Evolutionary conservation across 2,113 vertebrate species (phyloP).

Genomic region (Antennarius striatus): DNA sequence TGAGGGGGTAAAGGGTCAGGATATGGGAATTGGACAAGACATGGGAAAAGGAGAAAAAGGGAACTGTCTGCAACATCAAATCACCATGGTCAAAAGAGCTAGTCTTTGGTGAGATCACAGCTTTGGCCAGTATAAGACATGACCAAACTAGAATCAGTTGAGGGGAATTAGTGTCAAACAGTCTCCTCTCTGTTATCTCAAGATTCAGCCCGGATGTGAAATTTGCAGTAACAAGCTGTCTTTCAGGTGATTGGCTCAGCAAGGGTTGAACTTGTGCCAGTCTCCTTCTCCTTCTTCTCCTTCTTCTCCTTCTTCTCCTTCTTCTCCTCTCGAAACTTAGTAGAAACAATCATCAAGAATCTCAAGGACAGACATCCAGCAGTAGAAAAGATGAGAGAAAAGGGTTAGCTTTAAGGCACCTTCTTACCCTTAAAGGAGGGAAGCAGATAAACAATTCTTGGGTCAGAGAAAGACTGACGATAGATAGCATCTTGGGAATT

Average conservation of each 20-base stretch:
- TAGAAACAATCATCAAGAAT: constrained; percentile 4
- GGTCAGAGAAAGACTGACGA: constrained; percentile 76
- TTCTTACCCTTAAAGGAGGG: constrained; percentile 79
- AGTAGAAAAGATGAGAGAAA: constrained; percentile 1
- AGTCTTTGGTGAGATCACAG: constrained; percentile 42
- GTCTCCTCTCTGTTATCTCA: constrained; percentile 24
- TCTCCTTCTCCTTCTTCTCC: not conserved
- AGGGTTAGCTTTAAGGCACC: constrained; percentile 36
- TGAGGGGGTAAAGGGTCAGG: constrained; percentile 12
- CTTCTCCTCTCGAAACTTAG: not conserved
- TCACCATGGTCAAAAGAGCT: constrained; percentile 21
- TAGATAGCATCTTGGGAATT: constrained; percentile 80
- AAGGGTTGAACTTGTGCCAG: not conserved
- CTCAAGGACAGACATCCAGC: constrained; percentile 15
- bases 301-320: not conserved
- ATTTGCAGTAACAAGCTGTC: not conserved
- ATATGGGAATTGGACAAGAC: constrained; percentile 45
- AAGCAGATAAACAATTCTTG: constrained; percentile 59
- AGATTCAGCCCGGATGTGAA: constrained; percentile 21
- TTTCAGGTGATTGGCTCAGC: constrained; percentile 6
- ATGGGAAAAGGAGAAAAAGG: constrained; percentile 62
- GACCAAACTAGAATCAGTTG: constrained; percentile 17
- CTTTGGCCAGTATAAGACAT: constrained; percentile 27
- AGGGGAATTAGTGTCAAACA: not conserved
- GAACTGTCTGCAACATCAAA: constrained; percentile 33